Evolutionary conservation across 2,888 invertebrate species (phyloP).

Genomic region (Cerastis leucographa): DNA sequence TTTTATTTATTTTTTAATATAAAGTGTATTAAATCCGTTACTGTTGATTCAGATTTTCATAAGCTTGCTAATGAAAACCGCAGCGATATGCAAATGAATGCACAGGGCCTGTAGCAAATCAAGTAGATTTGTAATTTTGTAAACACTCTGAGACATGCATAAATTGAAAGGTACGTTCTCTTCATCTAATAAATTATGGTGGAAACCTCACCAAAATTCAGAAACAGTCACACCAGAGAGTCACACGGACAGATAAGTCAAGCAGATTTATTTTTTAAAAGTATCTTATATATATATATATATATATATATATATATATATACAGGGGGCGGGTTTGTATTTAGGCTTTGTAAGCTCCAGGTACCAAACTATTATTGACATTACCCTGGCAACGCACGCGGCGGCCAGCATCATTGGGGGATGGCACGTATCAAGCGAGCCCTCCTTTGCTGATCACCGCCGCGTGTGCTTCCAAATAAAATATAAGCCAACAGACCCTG

Average conservation of each 20-base stretch:
- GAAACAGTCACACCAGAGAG: not conserved
- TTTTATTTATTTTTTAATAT: not conserved
- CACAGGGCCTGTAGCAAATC: not conserved
- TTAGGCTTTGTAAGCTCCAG: too few relatives aligned
- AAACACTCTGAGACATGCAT: not conserved
- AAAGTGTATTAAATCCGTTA: not conserved
- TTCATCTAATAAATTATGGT: not conserved
- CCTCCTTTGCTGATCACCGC: too few relatives aligned
- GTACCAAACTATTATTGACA: too few relatives aligned
- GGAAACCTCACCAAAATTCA: not conserved
- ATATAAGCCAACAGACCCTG: too few relatives aligned
- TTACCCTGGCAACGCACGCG: too few relatives aligned
- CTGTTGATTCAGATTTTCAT: not conserved
- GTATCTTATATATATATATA: not conserved
- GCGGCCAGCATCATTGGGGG: too few relatives aligned
- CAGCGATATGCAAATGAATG: not conserved
- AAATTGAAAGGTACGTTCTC: not conserved
- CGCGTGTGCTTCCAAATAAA: too few relatives aligned
- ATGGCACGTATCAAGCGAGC: too few relatives aligned
- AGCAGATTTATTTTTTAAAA: not conserved
- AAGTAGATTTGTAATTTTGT: not conserved
- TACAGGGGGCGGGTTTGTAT: too few relatives aligned
- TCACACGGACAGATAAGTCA: not conserved
- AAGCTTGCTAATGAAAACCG: not conserved
- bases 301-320: too few relatives aligned